These are phyloP conservation scores for Eilema griseolum DNA, from an alignment of 2,888 invertebrate genomes.

Conservation along the genomic window DNA sequence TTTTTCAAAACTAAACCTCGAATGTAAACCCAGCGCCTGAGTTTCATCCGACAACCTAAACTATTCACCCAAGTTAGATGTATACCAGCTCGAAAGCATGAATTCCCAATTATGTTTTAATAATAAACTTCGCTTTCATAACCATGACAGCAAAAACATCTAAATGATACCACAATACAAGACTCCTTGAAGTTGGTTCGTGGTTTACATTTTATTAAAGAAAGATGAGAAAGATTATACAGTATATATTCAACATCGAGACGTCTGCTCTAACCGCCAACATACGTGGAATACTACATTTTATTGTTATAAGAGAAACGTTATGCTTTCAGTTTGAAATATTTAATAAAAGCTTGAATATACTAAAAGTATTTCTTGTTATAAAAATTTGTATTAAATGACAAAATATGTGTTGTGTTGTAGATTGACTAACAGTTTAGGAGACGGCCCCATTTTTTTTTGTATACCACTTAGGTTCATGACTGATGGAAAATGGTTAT, in stretches of 20 bases:
- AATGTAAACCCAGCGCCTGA: too few species aligned
- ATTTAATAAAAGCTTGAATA: slow-evolving; percentile 42
- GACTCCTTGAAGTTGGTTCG: background rate
- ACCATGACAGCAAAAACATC: background rate
- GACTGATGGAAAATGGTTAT: too few species aligned
- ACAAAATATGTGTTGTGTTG: too few species aligned
- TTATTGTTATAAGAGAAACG: slow-evolving; percentile 20
- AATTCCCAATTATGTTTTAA: background rate
- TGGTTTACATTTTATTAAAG: slow-evolving; percentile 3
- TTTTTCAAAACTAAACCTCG: too few species aligned
- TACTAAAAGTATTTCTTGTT: slow-evolving; percentile 16
- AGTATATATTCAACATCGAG: background rate
- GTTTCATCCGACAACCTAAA: too few species aligned
- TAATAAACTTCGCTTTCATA: background rate
- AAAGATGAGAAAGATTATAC: background rate
- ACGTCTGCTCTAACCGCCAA: slow-evolving; percentile 24
- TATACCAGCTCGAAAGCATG: too few species aligned
- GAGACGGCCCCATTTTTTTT: too few species aligned
- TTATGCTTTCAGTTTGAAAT: slow-evolving; percentile 24
- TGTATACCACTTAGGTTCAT: too few species aligned
- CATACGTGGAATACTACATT: slow-evolving; percentile 19
- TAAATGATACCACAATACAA: slow-evolving; percentile 14
- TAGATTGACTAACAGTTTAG: too few species aligned
- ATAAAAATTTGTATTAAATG: too few species aligned
- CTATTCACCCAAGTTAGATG: too few species aligned